These are phyloP conservation scores for Clarias batrachus DNA, from an alignment of 2,113 vertebrate species.

Conservation along the genomic window DNA sequence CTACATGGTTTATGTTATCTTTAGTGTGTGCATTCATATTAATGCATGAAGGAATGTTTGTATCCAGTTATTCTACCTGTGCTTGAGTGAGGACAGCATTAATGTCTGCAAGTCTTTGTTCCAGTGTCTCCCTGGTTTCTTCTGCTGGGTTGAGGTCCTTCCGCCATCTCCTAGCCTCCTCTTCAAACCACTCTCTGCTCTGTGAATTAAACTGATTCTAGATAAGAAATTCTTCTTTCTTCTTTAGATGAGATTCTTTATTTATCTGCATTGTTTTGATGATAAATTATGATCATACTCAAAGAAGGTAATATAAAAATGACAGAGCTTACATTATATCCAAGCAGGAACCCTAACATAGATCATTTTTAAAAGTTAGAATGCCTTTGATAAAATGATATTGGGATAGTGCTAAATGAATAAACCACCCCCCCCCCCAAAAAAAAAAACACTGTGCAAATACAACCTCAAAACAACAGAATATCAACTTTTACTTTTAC, in stretches of 20 bases:
- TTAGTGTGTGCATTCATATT: background rate
- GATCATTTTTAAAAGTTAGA: too few relatives aligned
- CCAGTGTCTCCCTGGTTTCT: conserved; percentile 57
- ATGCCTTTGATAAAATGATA: too few relatives aligned
- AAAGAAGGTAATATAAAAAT: background rate
- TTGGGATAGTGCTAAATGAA: too few relatives aligned
- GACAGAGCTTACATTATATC: background rate
- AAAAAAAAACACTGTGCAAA: too few relatives aligned
- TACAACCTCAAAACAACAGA: too few relatives aligned
- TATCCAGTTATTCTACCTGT: conserved; percentile 66
- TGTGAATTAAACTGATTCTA: conserved; percentile 54
- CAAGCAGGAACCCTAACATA: too few relatives aligned
- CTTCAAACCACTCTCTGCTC: conserved; percentile 80
- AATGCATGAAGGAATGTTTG: background rate
- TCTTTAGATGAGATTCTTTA: background rate
- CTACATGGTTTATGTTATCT: background rate
- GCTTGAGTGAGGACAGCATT: conserved; percentile 75
- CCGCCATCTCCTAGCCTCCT: conserved; percentile 72
- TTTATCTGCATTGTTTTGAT: background rate
- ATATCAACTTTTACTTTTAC: too few relatives aligned
- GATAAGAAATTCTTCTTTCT: background rate
- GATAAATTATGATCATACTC: background rate
- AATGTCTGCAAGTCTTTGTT: conserved; percentile 62
- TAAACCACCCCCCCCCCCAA: too few relatives aligned
- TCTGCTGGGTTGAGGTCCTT: conserved; percentile 64